A percentile compares a stretch with the other conserved stretches of the same genome.
These are phyloP conservation scores for Metaphire vulgaris DNA, from an alignment of 1,140 invertebrate genomes.

Conservation along the genomic window DNA sequence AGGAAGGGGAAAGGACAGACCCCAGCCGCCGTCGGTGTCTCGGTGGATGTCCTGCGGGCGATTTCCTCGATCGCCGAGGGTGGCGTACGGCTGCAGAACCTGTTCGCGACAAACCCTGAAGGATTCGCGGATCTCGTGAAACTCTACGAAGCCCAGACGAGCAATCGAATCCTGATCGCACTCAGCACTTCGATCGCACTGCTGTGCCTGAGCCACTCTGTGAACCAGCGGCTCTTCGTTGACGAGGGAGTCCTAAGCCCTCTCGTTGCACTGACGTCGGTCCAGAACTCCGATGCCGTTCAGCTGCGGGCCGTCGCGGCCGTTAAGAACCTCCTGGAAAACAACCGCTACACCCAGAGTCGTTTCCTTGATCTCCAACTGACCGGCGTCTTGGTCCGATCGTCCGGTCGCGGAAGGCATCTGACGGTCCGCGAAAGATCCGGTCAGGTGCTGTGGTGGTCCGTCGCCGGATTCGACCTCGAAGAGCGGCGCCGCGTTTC, in stretches of 20 bases:
- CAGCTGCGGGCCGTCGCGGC: neutral
- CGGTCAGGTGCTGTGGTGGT: conserved; percentile 49
- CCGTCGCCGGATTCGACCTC: conserved; percentile 44
- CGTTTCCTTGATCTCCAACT: neutral
- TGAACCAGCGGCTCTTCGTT: neutral
- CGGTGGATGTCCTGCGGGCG: neutral
- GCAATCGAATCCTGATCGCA: neutral
- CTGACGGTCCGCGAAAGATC: conserved; percentile 42
- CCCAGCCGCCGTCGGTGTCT: neutral
- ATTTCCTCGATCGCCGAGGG: neutral
- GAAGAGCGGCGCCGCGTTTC: conserved; percentile 46
- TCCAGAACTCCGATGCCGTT: neutral
- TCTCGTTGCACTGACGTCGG: neutral
- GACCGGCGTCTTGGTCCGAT: neutral
- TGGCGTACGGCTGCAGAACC: neutral
- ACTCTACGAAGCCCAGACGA: neutral
- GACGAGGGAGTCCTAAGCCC: neutral
- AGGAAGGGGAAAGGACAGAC: neutral
- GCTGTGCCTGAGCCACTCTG: neutral
- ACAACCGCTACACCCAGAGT: neutral
- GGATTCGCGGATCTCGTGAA: neutral
- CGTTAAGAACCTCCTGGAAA: neutral
- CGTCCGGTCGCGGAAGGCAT: neutral
- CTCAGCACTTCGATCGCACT: neutral
- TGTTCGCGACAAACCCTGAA: neutral